Conservation (phyloP, 2,888 invertebrate genomes). For the Lepidonotus clava region DNA sequence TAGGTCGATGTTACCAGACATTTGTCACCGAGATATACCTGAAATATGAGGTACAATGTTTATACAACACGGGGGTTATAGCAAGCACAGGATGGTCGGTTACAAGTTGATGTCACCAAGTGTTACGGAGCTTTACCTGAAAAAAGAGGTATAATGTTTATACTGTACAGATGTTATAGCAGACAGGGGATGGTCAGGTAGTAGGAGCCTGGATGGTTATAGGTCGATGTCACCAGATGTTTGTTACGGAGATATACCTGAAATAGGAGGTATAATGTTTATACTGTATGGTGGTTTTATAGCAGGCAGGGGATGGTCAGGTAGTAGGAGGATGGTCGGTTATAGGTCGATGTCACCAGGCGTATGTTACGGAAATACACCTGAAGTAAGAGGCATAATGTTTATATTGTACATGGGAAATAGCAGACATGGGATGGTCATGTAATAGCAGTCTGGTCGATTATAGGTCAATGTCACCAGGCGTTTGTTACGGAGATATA, state of each 20-base stretch:
- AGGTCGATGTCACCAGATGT: conserved; percentile 35
- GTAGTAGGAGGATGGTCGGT: conserved; percentile 53
- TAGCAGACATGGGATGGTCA: no score
- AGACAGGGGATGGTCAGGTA: conserved; percentile 50
- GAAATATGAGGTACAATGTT: background rate
- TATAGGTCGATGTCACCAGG: conserved; percentile 31
- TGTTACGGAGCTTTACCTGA: no score
- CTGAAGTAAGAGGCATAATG: conserved; percentile 12
- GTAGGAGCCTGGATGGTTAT: conserved; percentile 56
- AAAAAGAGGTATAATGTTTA: background rate
- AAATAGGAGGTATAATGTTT: background rate
- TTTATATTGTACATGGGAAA: no score
- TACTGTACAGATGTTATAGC: background rate
- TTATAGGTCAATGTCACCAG: no score
- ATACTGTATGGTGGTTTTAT: no score
- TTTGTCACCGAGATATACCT: conserved; percentile 55
- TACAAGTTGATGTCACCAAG: no score
- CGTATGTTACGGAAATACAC: conserved; percentile 52
- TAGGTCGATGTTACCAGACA: conserved; percentile 41
- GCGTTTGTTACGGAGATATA: no score
- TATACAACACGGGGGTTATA: no score
- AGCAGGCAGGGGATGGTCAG: conserved; percentile 49
- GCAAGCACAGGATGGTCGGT: no score
- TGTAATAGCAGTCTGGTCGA: conserved; percentile 56
- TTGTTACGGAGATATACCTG: conserved; percentile 56